These are phyloP conservation scores for Takifugu flavidus DNA, from an alignment of 2,113 vertebrate genomes.

Conservation along the genomic window DNA sequence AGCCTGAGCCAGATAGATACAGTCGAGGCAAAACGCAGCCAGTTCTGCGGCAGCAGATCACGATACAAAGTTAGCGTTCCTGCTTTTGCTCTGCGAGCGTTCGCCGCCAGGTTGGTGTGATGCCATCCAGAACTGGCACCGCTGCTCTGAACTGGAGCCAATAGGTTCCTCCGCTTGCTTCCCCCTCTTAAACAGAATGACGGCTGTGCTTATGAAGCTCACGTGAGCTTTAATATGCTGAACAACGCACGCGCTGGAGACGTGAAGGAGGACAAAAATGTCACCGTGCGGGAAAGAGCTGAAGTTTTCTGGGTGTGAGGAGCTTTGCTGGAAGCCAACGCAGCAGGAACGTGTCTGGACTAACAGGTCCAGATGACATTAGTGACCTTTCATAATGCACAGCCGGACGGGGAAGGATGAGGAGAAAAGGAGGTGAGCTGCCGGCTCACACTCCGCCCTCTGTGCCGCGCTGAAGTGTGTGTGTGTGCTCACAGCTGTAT, in stretches of 20 bases:
- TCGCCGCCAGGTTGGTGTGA: conserved; percentile 49
- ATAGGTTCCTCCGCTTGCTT: background rate
- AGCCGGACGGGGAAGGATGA: conserved; percentile 30
- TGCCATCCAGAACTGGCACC: conserved; percentile 47
- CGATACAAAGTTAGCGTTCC: conserved; percentile 44
- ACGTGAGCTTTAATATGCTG: conserved; percentile 6
- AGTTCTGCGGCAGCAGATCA: conserved; percentile 22
- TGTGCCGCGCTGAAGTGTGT: conserved; percentile 36
- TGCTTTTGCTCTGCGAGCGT: conserved; percentile 26
- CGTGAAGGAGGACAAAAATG: background rate
- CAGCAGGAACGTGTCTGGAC: conserved; percentile 8
- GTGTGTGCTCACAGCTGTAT: conserved; percentile 49
- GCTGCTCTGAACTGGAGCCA: conserved; percentile 38
- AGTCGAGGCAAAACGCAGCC: conserved; percentile 17
- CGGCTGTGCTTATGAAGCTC: conserved; percentile 33
- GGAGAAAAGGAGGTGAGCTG: conserved; percentile 27
- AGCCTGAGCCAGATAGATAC: conserved; percentile 10
- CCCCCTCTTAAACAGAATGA: conserved; percentile 18
- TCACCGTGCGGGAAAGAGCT: background rate
- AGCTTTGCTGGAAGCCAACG: conserved; percentile 1
- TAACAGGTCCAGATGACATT: conserved; percentile 22
- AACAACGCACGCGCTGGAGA: background rate
- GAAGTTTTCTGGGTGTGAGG: conserved; percentile 3
- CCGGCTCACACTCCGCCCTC: conserved; percentile 22
- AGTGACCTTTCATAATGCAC: conserved; percentile 48